Evolutionary conservation across 2,113 vertebrate genomes (phyloP), one percentile per base, ranked within the genome.

Genomic region (Pedetes capensis): DNA sequence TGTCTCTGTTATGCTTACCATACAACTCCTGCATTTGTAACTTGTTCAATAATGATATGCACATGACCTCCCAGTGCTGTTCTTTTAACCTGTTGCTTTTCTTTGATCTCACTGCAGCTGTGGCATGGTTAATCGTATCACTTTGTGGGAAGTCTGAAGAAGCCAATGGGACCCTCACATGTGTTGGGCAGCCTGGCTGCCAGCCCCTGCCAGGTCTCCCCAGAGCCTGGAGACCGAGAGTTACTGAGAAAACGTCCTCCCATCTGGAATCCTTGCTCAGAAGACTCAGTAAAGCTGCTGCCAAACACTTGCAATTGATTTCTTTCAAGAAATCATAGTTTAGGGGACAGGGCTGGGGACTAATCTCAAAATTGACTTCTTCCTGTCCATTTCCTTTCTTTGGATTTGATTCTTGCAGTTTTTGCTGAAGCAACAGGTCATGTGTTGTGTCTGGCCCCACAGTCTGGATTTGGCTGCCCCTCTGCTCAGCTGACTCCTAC

Each of bases 91-190:
- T 79, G 66, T 84, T 96, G 94, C 88, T 97, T 96, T 97, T 96
- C 96, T 97, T 97, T 97, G 95, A 81, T 97, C 82, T 97, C 96
- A 96, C 89, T 94, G 96, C 90, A 93, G 94, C 94, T 92, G 61
- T 79, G 80, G 91, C 42, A 0, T 97, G 96, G 97, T 97, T 96
- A 97, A 97, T 96, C 96, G 96, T 96, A 96, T 87, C 90, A 95
- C 96, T 95, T 96, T 95, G 88, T 0, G 49, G 94, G 92, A 83
- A 92, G 79, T 55, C 87, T 87, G 94, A 66, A 96, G 96, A 97
- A 96, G 93, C 96, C 47, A 51, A 68, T 95, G 96, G 82, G 85
- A 92, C 94, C 89, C 92, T 97, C 94, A 90, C 80, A 68, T 93
- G 96, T 96, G 96, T 78, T 81, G 94, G 97, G 96, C 89, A 86